These are phyloP conservation scores for Parus major DNA, from an alignment of 2,113 vertebrate species.

Conservation along the genomic window DNA sequence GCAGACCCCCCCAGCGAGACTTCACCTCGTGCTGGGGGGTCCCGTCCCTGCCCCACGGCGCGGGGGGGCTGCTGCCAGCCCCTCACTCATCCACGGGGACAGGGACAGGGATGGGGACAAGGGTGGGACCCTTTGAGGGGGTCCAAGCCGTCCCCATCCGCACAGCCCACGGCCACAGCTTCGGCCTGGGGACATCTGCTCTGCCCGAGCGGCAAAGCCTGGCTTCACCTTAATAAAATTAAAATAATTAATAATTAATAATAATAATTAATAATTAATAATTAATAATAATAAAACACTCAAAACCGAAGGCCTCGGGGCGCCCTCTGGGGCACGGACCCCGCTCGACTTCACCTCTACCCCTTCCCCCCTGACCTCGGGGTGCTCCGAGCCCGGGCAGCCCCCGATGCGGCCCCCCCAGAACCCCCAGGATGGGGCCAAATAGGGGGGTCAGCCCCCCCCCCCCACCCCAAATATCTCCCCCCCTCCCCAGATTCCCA, in stretches of 20 bases:
- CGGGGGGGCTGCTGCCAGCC: not conserved
- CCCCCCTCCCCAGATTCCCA: not conserved
- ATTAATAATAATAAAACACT: slow-evolving; percentile 33
- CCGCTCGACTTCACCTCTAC: not conserved
- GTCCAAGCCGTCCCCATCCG: not conserved
- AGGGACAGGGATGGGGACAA: not conserved
- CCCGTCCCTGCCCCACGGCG: not conserved
- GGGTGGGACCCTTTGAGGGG: rapidly evolving
- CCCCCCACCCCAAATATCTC: no score
- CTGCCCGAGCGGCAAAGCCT: slow-evolving; percentile 33
- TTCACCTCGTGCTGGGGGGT: slow-evolving; percentile 11
- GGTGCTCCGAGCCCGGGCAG: no score
- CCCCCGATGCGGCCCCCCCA: no score
- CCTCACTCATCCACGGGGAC: rapidly evolving
- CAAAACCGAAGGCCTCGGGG: not conserved
- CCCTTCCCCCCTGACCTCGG: not conserved
- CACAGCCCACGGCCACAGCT: not conserved
- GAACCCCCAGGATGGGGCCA: no score
- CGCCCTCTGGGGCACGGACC: slow-evolving; percentile 5
- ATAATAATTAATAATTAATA: slow-evolving; percentile 15
- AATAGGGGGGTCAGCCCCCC: no score
- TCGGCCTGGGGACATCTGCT: not conserved
- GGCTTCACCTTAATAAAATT: slow-evolving; percentile 56
- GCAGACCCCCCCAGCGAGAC: not conserved
- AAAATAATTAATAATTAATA: not conserved